phyloP scores from a whole-genome alignment of 2,888 invertebrate genomes.

The Cheilosia soror region DNA sequence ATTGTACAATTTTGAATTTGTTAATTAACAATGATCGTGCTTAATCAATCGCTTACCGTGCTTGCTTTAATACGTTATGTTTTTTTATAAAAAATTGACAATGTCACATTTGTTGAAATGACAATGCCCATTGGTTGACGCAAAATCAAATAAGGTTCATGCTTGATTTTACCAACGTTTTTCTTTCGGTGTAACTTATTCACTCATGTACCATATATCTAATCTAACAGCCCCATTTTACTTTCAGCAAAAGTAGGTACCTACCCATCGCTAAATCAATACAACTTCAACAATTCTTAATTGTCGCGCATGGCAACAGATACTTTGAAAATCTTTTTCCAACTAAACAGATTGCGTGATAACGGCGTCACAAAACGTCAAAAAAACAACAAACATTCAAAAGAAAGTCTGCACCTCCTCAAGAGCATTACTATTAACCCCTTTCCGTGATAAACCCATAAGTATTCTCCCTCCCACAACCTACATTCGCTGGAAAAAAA shows the following conservation, averaged over 20 bases:
- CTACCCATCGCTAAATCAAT: background rate
- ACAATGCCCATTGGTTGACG: no score
- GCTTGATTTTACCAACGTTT: no score
- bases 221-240: background rate
- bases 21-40: no score
- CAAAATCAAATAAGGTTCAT: no score
- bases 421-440: conserved; percentile 45
- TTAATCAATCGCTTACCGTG: no score
- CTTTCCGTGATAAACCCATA: conserved; percentile 20
- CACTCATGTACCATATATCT: no score
- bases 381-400: conserved; percentile 13
- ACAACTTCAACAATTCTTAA: background rate
- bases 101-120: no score
- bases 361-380: conserved; percentile 47
- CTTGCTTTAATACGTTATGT: no score
- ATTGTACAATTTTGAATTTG: no score
- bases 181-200: no score
- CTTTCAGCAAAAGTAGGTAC: background rate
- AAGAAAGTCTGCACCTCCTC: conserved; percentile 66
- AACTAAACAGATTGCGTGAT: conserved; percentile 38
- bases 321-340: background rate
- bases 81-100: no score
- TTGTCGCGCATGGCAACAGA: background rate
- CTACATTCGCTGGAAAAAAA: background rate
- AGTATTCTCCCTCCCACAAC: background rate